Evolutionary conservation across 2,797 vertebrate species (phyloP), one percentile per base, ranked within the genome.

Genomic region (Artibeus jamaicensis): DNA sequence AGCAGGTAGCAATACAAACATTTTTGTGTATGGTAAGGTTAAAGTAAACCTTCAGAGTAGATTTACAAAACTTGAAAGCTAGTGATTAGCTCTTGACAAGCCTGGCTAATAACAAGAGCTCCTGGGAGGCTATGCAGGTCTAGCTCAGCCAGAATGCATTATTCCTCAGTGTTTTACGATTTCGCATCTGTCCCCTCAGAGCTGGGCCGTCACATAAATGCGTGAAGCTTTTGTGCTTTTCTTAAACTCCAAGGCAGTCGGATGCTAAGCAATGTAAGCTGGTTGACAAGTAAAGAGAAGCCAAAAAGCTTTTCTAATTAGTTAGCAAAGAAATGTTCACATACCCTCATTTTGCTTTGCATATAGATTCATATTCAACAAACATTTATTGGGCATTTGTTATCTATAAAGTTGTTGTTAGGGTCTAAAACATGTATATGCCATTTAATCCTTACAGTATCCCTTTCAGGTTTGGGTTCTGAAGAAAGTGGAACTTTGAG

Each of bases 1-100:
- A 84, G 97, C 94, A 89, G 65, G 96, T 95, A 98, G 96, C 97
- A 96, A 96, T 93, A 96, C 96, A 98, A 98, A 98, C 96, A 97
- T 93, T 97, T 97, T 93, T 96, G 94, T 96, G 86, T 93, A 96
- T 86, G 79, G 95, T 97, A 84, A 96, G 92, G 97, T 98, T 97
- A 96, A 97, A 97, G 94, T 94, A 95, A 97, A 96, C 91, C 96
- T 97, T 97, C 76, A 50, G 94, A 96, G 65, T 93, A 96, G 95
- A 90, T 96, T 97, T 95, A 92, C 79, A 82, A 90, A 97, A 95
- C 83, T 96, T 89, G 96, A 98, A 97, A 96, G 93, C 93, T 89
- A 62, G 76, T 96, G 96, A 97, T 97, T 97, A 96, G 96, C 94
- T 97, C 95, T 96, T 96, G 96, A 97, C 87, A 91, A 97, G 96